These are phyloP conservation scores for Clostera curtula DNA, from an alignment of 2,888 invertebrate species.

Conservation along the genomic window DNA sequence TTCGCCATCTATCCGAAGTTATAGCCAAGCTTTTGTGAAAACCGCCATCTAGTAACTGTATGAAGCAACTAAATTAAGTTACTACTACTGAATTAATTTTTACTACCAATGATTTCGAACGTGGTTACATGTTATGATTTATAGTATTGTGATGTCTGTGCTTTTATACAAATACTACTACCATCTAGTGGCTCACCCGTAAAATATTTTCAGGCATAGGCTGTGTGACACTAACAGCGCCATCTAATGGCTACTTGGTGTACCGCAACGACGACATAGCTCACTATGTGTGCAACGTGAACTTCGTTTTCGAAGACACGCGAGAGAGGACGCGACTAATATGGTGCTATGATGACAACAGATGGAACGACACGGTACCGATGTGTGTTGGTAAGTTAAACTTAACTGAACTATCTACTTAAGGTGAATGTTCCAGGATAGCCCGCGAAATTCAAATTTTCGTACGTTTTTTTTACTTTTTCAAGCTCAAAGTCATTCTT, in stretches of 20 bases:
- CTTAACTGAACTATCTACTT: conserved; percentile 5
- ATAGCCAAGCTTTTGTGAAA: not conserved
- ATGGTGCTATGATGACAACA: conserved; percentile 78
- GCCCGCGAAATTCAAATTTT: too few relatives aligned
- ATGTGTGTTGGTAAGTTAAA: conserved; percentile 77
- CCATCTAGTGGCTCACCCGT: conserved; percentile 12
- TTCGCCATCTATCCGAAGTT: not conserved
- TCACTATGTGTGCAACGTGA: conserved; percentile 81
- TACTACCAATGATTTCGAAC: too few relatives aligned
- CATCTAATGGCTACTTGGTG: conserved; percentile 80
- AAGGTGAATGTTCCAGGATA: too few relatives aligned
- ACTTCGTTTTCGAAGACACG: conserved; percentile 81
- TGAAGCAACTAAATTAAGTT: not conserved
- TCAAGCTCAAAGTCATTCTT: too few relatives aligned
- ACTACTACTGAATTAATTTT: too few relatives aligned
- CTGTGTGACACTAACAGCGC: conserved; percentile 78
- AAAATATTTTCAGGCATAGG: conserved; percentile 72
- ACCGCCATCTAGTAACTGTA: conserved; percentile 5
- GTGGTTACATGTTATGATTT: too few relatives aligned
- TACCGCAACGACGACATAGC: conserved; percentile 78
- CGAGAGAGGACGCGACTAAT: conserved; percentile 75
- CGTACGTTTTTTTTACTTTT: too few relatives aligned
- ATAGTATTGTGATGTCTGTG: too few relatives aligned
- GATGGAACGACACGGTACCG: conserved; percentile 78
- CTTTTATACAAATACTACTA: conserved; percentile 3